A percentile compares a stretch with the other conserved stretches of the same genome.
phyloP scores from a whole-genome alignment of 2,113 vertebrate genomes.

The Colinus virginianus region DNA sequence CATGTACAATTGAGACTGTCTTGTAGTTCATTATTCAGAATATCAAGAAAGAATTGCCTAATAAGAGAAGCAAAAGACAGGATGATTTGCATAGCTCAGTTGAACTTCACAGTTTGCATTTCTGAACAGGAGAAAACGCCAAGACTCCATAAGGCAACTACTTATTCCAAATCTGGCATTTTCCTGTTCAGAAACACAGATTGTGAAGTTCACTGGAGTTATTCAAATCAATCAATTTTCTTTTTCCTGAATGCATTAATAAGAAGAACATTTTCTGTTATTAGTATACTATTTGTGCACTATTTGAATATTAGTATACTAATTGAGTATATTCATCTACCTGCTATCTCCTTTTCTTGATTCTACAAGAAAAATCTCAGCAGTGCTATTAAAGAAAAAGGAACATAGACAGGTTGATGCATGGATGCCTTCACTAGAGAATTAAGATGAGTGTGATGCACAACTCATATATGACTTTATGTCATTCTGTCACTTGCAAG shows the following conservation, averaged over 20 bases:
- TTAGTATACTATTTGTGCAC: background rate
- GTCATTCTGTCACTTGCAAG: conserved; percentile 31
- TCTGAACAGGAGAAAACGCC: conserved; percentile 60
- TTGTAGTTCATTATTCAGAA: conserved; percentile 40
- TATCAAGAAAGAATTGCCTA: conserved; percentile 50
- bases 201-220: conserved; percentile 58
- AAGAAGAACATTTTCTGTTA: background rate
- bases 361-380: background rate
- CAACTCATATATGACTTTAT: conserved; percentile 54
- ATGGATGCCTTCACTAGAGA: conserved; percentile 11
- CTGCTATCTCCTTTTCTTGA: background rate
- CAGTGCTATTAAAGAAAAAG: background rate
- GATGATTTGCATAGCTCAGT: conserved; percentile 56
- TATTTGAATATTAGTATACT: conserved; percentile 3
- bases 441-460: conserved; percentile 51
- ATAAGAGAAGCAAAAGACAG: conserved; percentile 56
- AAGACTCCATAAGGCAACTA: conserved; percentile 66
- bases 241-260: conserved; percentile 8
- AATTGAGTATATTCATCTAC: background rate
- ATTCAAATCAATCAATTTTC: conserved; percentile 13
- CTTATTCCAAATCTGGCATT: conserved; percentile 68
- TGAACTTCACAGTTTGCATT: conserved; percentile 70
- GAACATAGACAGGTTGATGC: conserved; percentile 43
- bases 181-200: conserved; percentile 64
- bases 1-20: background rate